These are phyloP conservation scores for Xanthorhoe spadicearia DNA, from an alignment of 2,888 invertebrate genomes.

Conservation along the genomic window DNA sequence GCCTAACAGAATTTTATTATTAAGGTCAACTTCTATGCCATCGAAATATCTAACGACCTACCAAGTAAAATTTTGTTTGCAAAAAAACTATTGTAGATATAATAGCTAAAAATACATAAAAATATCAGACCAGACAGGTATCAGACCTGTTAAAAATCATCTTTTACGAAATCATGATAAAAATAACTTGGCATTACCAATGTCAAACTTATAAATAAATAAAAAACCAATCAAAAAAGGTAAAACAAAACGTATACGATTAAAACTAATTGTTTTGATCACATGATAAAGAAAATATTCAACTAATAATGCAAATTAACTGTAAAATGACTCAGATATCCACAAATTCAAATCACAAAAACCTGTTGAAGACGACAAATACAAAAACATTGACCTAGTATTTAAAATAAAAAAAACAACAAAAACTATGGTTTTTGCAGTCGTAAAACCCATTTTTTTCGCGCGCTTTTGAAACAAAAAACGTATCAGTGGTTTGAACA, in stretches of 20 bases:
- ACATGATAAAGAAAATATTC: conserved; percentile 48
- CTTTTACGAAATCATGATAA: neutral
- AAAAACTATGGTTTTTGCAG: conserved; percentile 46
- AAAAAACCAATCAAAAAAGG: conserved; percentile 26
- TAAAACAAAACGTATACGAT: neutral
- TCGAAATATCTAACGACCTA: too few relatives aligned
- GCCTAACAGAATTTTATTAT: too few relatives aligned
- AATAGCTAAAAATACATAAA: too few relatives aligned
- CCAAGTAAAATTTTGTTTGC: too few relatives aligned
- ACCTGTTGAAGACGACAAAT: conserved; percentile 62
- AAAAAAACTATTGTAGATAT: too few relatives aligned
- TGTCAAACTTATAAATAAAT: conserved; percentile 47
- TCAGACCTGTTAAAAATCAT: too few relatives aligned
- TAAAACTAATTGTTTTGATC: conserved; percentile 28
- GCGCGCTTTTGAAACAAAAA: conserved; percentile 60
- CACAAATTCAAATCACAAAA: conserved; percentile 56
- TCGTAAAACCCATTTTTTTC: conserved; percentile 60
- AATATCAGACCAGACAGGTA: too few relatives aligned
- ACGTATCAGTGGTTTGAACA: conserved; percentile 63
- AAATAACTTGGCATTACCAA: conserved; percentile 9
- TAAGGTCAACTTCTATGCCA: too few relatives aligned
- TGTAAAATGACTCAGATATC: conserved; percentile 48
- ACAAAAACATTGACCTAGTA: conserved; percentile 72
- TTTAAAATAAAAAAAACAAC: conserved; percentile 49
- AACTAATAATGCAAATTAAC: conserved; percentile 48